phyloP scores from a whole-genome alignment of 2,797 vertebrate genomes.

The Tenualosa ilisha region DNA sequence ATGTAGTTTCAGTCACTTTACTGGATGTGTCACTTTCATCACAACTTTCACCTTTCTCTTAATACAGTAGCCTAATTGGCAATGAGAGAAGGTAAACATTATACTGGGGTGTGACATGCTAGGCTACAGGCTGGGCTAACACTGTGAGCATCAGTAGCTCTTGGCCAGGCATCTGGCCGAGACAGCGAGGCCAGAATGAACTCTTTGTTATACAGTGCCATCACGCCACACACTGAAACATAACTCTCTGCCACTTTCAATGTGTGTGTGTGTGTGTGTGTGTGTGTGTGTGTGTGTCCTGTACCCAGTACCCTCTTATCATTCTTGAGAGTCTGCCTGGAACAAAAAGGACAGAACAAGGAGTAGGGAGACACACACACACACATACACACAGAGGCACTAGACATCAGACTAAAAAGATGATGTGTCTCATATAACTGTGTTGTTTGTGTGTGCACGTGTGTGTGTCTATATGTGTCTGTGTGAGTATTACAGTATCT shows the following conservation, averaged over 20 bases:
- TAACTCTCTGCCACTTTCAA: slow-evolving; percentile 22
- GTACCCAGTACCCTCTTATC: slow-evolving; percentile 52
- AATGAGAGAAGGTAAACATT: not conserved
- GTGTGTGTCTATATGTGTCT: not conserved
- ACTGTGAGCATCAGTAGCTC: not conserved
- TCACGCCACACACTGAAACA: slow-evolving; percentile 3
- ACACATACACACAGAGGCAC: too few species aligned
- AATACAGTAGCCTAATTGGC: too few species aligned
- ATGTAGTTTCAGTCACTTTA: too few species aligned
- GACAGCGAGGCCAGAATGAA: not conserved
- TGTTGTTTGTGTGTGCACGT: not conserved
- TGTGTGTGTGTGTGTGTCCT: slow-evolving; percentile 41
- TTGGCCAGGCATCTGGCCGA: not conserved
- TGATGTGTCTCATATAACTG: not conserved
- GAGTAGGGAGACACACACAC: not conserved
- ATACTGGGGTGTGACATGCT: not conserved
- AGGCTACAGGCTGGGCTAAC: not conserved
- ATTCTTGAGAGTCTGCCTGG: slow-evolving; percentile 22
- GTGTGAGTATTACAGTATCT: not conserved
- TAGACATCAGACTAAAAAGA: not conserved
- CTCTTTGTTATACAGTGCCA: slow-evolving; percentile 5
- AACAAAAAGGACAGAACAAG: slow-evolving; percentile 8
- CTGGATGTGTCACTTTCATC: too few species aligned
- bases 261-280: slow-evolving; percentile 26
- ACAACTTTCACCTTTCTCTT: too few species aligned